Conservation (phyloP, 1,140 invertebrate genomes). For the Phenacoccus solenopsis region DNA sequence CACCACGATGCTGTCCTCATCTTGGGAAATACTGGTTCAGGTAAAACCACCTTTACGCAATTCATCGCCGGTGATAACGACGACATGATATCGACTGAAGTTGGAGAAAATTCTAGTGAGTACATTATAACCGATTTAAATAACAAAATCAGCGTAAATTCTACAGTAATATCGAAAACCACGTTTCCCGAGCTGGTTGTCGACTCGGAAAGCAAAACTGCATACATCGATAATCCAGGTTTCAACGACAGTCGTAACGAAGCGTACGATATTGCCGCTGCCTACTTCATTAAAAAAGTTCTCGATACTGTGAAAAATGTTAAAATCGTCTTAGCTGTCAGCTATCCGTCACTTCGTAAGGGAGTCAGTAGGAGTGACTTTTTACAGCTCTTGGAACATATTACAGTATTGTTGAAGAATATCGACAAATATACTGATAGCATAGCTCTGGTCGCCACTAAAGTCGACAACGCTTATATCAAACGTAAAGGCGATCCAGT, state of each 20-base stretch:
- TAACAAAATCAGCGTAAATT: conserved; percentile 17
- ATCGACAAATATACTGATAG: conserved; percentile 21
- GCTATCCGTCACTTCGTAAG: conserved; percentile 20
- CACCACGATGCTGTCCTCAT: conserved; percentile 23
- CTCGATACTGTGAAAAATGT: conserved; percentile 20
- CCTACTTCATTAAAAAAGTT: conserved; percentile 25
- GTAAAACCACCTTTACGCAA: conserved; percentile 25
- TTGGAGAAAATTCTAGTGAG: conserved; percentile 5
- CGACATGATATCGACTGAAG: conserved; percentile 7
- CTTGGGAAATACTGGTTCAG: conserved; percentile 25
- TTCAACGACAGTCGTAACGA: conserved; percentile 25
- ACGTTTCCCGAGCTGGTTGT: conserved; percentile 23
- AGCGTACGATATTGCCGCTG: conserved; percentile 23
- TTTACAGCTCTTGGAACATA: conserved; percentile 19
- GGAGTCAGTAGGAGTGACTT: conserved; percentile 24
- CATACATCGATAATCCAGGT: conserved; percentile 27
- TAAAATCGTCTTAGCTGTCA: conserved; percentile 24
- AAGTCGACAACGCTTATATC: conserved; percentile 20
- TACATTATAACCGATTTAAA: conserved; percentile 16
- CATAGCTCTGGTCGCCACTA: conserved; percentile 24
- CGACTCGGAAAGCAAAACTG: background rate
- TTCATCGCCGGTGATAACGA: conserved; percentile 23
- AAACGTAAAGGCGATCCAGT: background rate
- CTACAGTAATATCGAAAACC: conserved; percentile 23
- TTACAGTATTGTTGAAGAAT: conserved; percentile 20